These are phyloP conservation scores for Muscicapa striata DNA, from an alignment of 2,797 vertebrate genomes.

Conservation along the genomic window DNA sequence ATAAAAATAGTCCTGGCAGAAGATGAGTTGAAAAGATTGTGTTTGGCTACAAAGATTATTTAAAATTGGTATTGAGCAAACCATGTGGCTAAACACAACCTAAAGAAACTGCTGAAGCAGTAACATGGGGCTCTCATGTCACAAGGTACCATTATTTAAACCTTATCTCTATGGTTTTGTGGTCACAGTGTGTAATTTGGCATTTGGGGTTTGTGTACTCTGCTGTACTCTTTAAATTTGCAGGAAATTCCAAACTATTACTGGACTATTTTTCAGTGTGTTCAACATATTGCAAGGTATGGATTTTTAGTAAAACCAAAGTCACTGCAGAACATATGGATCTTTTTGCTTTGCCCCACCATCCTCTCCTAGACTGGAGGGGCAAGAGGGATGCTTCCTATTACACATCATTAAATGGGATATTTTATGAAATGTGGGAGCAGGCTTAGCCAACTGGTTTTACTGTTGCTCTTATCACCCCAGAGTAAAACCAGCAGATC, in stretches of 20 bases:
- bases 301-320: constrained; percentile 32
- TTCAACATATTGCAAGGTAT: constrained; percentile 5
- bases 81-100: constrained; percentile 49
- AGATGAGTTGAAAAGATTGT: constrained; percentile 67
- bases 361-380: background rate
- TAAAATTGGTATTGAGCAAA: constrained; percentile 67
- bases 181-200: constrained; percentile 65
- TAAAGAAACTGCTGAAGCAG: constrained; percentile 61
- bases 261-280: background rate
- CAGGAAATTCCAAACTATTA: constrained; percentile 53
- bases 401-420: background rate
- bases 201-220: constrained; percentile 63
- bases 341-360: background rate
- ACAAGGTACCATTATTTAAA: constrained; percentile 35
- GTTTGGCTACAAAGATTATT: constrained; percentile 54
- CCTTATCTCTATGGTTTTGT: constrained; percentile 47
- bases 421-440: background rate
- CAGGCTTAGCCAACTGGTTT: background rate
- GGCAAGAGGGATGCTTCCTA: background rate
- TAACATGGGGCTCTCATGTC: background rate
- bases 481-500: background rate
- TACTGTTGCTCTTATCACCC: background rate
- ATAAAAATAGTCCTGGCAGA: constrained; percentile 70
- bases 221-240: constrained; percentile 28
- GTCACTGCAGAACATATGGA: background rate